These are phyloP conservation scores for Vidua chalybeata DNA, from an alignment of 2,113 vertebrate genomes.

Conservation along the genomic window DNA sequence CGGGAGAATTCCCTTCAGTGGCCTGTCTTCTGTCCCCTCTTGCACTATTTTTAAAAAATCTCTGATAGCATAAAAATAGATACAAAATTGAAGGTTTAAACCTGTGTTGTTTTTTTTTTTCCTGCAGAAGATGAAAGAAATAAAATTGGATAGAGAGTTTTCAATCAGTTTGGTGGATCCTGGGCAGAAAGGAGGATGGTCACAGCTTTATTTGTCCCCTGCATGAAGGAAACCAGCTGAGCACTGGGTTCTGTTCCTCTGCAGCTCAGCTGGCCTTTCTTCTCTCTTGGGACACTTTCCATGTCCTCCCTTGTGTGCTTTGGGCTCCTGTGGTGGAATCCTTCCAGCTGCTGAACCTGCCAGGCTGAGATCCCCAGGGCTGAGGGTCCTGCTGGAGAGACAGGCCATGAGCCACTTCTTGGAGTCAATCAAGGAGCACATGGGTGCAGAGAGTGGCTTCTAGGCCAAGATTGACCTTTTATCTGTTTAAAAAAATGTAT, in stretches of 20 bases:
- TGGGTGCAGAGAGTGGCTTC: neutral
- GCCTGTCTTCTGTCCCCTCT: neutral
- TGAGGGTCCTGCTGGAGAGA: neutral
- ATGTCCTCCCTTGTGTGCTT: neutral
- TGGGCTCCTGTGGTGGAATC: neutral
- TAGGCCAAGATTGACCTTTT: neutral
- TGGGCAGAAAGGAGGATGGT: neutral
- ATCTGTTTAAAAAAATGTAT: neutral
- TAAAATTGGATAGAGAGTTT: neutral
- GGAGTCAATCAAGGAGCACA: neutral
- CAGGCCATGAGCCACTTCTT: neutral
- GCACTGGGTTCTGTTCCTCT: neutral
- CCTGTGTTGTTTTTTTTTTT: neutral
- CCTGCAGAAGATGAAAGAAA: neutral
- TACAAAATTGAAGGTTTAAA: neutral
- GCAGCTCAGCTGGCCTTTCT: neutral
- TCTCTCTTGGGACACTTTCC: rapidly evolving
- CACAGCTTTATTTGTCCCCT: neutral
- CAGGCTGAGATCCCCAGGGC: neutral
- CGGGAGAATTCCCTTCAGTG: neutral
- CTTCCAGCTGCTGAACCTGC: neutral
- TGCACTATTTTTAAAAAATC: too few relatives aligned
- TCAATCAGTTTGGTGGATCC: neutral
- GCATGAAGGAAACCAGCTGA: neutral
- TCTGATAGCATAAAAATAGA: neutral